Percentiles rank a stretch among this genome's conserved stretches.
phyloP scores from a whole-genome alignment of 2,888 invertebrate genomes.

The Atrina japonica region DNA sequence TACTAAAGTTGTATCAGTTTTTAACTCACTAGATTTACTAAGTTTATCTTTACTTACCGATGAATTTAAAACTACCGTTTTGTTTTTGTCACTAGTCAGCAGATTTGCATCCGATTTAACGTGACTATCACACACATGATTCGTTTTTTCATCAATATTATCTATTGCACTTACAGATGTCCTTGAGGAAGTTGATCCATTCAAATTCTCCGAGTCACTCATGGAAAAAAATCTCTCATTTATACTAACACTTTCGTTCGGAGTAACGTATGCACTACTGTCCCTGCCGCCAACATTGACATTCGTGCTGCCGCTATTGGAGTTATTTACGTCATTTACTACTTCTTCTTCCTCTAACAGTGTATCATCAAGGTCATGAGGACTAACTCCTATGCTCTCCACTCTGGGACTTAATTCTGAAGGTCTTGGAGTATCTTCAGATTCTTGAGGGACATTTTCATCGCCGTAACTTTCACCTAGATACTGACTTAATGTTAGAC shows the following conservation, averaged over 20 bases:
- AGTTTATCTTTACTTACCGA: not conserved
- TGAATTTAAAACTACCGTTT: slow-evolving; percentile 1
- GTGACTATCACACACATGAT: slow-evolving; percentile 1
- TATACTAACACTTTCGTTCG: slow-evolving; percentile 61
- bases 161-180: slow-evolving; percentile 12
- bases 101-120: not conserved
- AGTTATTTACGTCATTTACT: slow-evolving; percentile 10
- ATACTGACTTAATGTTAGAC: slow-evolving; percentile 66
- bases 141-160: slow-evolving; percentile 21
- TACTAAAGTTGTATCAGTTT: not conserved
- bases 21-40: not conserved
- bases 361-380: slow-evolving; percentile 53
- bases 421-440: slow-evolving; percentile 27
- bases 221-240: slow-evolving; percentile 25
- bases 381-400: slow-evolving; percentile 2
- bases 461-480: slow-evolving; percentile 61
- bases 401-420: slow-evolving; percentile 34
- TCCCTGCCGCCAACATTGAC: slow-evolving; percentile 46
- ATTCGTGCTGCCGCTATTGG: slow-evolving; percentile 15
- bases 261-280: slow-evolving; percentile 68
- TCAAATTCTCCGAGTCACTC: slow-evolving; percentile 17
- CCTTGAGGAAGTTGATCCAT: slow-evolving; percentile 12
- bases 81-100: slow-evolving; percentile 4
- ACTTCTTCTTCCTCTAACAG: slow-evolving; percentile 51
- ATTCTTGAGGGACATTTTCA: slow-evolving; percentile 40